Conservation (phyloP, 1,140 invertebrate species). For the Brachionus rubens region DNA sequence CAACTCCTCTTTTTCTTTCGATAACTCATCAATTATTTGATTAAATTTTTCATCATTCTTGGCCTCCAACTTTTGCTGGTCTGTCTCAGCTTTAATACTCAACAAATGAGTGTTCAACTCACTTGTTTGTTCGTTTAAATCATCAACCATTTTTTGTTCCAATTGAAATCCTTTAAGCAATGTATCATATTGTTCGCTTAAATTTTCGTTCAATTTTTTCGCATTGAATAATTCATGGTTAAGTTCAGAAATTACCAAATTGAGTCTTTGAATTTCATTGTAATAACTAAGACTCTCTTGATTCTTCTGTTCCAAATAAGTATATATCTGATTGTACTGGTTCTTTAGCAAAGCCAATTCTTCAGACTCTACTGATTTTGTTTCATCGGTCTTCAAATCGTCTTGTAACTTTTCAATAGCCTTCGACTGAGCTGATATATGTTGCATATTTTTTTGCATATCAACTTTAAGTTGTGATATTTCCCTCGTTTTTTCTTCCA, state of each 20-base stretch:
- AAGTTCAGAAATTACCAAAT: constrained; percentile 11
- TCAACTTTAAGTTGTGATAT: constrained; percentile 18
- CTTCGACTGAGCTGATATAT: constrained; percentile 16
- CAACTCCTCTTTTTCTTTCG: neutral
- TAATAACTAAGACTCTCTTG: constrained; percentile 42
- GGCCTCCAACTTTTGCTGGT: neutral
- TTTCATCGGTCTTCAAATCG: neutral
- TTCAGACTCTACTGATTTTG: neutral
- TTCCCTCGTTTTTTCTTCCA: constrained; percentile 32
- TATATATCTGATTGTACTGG: constrained; percentile 43
- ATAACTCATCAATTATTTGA: neutral
- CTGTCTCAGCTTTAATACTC: constrained; percentile 3
- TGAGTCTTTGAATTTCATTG: constrained; percentile 36
- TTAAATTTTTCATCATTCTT: constrained; percentile 9
- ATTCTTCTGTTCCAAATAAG: constrained; percentile 46
- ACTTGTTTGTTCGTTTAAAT: constrained; percentile 29
- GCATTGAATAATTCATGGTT: constrained; percentile 7
- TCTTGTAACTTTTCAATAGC: constrained; percentile 10
- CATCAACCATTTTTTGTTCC: constrained; percentile 44
- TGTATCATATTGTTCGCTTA: constrained; percentile 31
- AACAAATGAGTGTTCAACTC: neutral
- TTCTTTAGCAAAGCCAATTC: neutral
- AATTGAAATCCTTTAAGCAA: constrained; percentile 37
- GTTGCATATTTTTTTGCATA: constrained; percentile 22
- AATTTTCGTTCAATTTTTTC: constrained; percentile 38